Evolutionary conservation across 2,888 invertebrate genomes (phyloP), one percentile per base, ranked within the genome.

Genomic region (Malachius bipustulatus): DNA sequence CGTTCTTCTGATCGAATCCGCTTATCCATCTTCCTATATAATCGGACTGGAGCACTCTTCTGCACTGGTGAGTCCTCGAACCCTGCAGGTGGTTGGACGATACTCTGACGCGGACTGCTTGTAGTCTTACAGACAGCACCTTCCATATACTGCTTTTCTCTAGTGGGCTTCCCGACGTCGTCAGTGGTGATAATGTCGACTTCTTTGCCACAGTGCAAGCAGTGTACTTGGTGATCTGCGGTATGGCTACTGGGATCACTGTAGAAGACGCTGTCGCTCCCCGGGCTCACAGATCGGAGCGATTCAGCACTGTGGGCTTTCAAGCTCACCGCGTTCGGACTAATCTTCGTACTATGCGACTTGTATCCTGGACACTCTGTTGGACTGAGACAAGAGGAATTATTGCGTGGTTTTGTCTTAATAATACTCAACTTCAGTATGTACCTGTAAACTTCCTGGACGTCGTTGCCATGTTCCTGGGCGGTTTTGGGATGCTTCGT

Each of bases 261-360:
- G 64, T 85, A 87, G 63, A 89, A 89, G 14, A 89, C 88, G 37
- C 84, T 87, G 60, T 89, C 88, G 44, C 87, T 88, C 14, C 89
- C 88, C 3, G 88, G 88, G 51, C 87, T 87, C 26, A 83, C 85
- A n/a, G 87, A 87, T 31, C 88, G 73, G 35, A 89, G 64, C 1
- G 87, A 87, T 63, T 89, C 89, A 30, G 84, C 83, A 47, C 87
- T 87, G 39, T 85, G 70, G 6, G 87, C 84, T 63, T 87, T 87
- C 34, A 83, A 59, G 45, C 74, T 63, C 8, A 66, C 55, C 4
- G 60, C 47, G 42, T 71, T 70, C 2, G 68, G 66, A 50, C 66
- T 67, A 19, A 43, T 40, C 42, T 49, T 42, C 15, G 47, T 43
- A 15, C 47, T 45, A 34, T 49, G 27, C 49, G 65, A 65, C 37